Base-by-base conservation (phyloP, 2,797 vertebrate genomes). In the Syndactyla subalaris region DNA sequence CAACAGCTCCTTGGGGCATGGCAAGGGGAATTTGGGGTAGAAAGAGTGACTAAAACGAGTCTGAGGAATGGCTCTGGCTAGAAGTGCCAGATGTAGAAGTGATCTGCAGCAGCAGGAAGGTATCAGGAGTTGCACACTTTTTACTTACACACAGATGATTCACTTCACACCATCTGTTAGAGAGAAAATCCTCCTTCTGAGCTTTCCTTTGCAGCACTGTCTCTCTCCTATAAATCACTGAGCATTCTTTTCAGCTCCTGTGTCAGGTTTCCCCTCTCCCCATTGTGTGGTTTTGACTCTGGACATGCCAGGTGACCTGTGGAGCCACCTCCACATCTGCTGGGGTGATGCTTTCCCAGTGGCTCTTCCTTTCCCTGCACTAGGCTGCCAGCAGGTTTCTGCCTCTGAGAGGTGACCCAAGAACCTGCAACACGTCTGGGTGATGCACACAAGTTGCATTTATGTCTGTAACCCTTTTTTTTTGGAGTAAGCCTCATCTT, bases 91-190 rank as follows among this genome's bases (percentile, higher is more conserved):
- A 94, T 96, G 96, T 16, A 92, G 92, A 55, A 79, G 38, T 14
- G 92, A 55, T 94, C 94, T 23, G 84, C 94, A 89, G 86, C 95
- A 96, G 96, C 58, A 3, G 94, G 92, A 74, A 95, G 94, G 91
- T 88, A 95, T 76, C 93, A 73, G 93, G 78, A 96, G 92, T 85
- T 95, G 80, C 24, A 24, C 81, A 65, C 94, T 92, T 85, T 63
- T 83, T 85, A 54, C 94, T 95, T 91, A 87, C 92, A 96, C 94
- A 91, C 92, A 95, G 93, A 96, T 96, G 95, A 97, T 92, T 97
- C 96, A 97, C 67, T 95, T 96, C 91, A 36, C 93, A 94, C 96
- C 95, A 96, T 97, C 96, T 97, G 96, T 22, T 78, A 41, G 54
- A 22, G 72, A 95, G 96, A 95, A 96, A 96, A 97, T 89, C 96